These are phyloP conservation scores for Drosophila azteca DNA, from an alignment of 1,140 invertebrate species.

Conservation along the genomic window DNA sequence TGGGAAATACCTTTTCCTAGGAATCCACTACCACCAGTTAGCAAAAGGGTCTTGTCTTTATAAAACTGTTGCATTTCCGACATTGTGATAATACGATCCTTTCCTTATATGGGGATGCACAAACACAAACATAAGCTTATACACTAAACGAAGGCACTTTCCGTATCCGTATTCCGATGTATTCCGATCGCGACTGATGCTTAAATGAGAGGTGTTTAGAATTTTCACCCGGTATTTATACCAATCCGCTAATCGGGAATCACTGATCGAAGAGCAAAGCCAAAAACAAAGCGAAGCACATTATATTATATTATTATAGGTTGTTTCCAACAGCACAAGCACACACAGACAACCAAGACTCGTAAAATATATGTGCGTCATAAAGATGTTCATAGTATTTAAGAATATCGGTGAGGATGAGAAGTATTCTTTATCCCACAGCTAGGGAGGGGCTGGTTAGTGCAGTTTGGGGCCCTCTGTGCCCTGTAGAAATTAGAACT, in stretches of 20 bases:
- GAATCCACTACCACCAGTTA: conserved; percentile 90
- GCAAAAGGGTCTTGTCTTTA: conserved; percentile 86
- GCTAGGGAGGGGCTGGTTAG: too few relatives aligned
- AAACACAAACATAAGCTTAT: not conserved
- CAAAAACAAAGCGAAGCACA: conserved; percentile 19
- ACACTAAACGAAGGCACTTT: not conserved
- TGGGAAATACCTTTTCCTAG: conserved; percentile 87
- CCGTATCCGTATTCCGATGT: not conserved
- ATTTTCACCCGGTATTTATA: conserved; percentile 54
- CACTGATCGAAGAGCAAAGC: conserved; percentile 4
- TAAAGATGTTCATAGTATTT: too few relatives aligned
- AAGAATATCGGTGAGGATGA: too few relatives aligned
- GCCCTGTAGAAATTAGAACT: not conserved
- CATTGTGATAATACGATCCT: conserved; percentile 27
- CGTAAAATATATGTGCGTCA: too few relatives aligned
- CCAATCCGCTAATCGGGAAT: conserved; percentile 1
- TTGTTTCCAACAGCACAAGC: conserved; percentile 1
- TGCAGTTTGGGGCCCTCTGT: too few relatives aligned
- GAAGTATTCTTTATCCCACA: too few relatives aligned
- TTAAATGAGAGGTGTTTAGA: conserved; percentile 44
- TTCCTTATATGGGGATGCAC: not conserved
- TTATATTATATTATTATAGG: not conserved
- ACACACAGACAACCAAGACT: too few relatives aligned
- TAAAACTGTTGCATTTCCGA: conserved; percentile 86
- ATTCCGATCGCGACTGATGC: conserved; percentile 24